Conservation (phyloP, 2,113 vertebrate genomes). For the Daboia siamensis region DNA sequence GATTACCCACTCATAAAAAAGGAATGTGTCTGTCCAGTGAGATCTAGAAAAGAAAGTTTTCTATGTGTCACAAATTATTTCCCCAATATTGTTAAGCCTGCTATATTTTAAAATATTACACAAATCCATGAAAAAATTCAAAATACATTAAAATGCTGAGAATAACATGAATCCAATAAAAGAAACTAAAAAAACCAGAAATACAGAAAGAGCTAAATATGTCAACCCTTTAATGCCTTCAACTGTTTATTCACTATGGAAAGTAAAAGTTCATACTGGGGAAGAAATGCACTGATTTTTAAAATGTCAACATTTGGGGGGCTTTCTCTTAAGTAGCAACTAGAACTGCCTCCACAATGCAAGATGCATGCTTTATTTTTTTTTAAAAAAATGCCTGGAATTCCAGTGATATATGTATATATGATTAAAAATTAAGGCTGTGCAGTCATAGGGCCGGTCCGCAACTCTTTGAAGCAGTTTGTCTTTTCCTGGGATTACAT, state of each 20-base stretch:
- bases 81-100: too few relatives aligned
- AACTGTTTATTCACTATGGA: not conserved
- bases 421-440: not conserved
- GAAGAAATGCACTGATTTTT: not conserved
- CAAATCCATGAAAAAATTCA: not conserved
- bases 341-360: constrained; percentile 24
- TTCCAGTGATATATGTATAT: not conserved
- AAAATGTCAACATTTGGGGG: not conserved
- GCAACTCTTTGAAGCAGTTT: not conserved
- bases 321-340: not conserved
- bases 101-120: too few relatives aligned
- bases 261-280: not conserved
- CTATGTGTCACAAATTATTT: too few relatives aligned
- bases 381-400: constrained; percentile 22
- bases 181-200: not conserved
- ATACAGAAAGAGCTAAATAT: not conserved
- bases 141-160: not conserved
- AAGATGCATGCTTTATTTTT: constrained; percentile 22
- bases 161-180: not conserved
- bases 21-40: too few relatives aligned
- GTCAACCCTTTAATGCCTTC: not conserved
- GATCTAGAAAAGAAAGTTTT: too few relatives aligned
- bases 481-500: not conserved
- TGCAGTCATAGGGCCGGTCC: not conserved
- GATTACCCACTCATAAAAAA: too few relatives aligned